Evolutionary conservation across 2,113 vertebrate species (phyloP), one percentile per base, ranked within the genome.

Genomic region (Aegotheles bennettii): DNA sequence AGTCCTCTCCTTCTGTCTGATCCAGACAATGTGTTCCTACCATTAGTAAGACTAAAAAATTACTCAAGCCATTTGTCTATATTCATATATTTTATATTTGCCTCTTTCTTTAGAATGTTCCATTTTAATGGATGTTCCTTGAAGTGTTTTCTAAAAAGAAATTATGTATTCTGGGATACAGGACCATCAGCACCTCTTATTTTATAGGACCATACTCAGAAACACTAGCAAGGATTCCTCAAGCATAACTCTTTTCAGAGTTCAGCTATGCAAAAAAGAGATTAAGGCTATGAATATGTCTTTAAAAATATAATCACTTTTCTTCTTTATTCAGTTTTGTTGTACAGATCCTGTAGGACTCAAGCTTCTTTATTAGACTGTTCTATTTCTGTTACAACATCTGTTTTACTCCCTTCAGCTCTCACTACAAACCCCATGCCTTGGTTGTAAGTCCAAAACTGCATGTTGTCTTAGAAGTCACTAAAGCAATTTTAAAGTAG

Each of bases 401-500:
- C 35, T 11, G 6, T 24, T 76, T 84, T 70, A 20, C 11, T n/a
- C 17, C 17, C 20, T 25, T 24, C 5, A 25, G 7, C 9, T 10
- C 7, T 5, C 7, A 19, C 24, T 45, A 38, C 38, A 24, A 61
- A 17, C 29, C n/a, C 15, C 2, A 6, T 63, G 8, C 6, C 29
- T 25, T 8, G 2, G 11, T 33, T 69, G 12, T 75, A 95, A 89
- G 67, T 75, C 8, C 43, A 91, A 70, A 81, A 64, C 40, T 40
- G 2, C 23, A 28, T 26, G 2, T 64, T 87, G 38, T 63, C 0
- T 0, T 26, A 81, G 48, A 87, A 91, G 36, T 89, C 53, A 91
- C 91, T 94, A 89, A 76, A 93, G 26, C n/a, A 89, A 95, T 97
- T 87, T 79, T 79, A 68, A 89, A 93, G 38, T 61, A 82, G 83